Evolutionary conservation across 1,140 invertebrate species (phyloP).

Genomic region (Plutomurus gul): DNA sequence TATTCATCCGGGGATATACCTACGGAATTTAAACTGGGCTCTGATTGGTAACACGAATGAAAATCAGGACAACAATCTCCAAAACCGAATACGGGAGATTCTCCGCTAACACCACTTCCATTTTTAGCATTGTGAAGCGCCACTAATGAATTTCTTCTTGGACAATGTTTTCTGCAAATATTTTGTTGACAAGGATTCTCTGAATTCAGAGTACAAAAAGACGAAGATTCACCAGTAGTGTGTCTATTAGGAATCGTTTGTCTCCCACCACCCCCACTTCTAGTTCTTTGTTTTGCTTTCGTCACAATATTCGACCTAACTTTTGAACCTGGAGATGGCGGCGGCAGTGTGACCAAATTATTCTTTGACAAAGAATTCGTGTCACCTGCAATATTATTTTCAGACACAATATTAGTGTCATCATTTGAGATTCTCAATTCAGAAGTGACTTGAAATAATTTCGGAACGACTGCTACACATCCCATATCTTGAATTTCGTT

Average conservation of each 20-base stretch:
- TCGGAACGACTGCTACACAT: conserved; percentile 45
- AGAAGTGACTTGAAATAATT: conserved; percentile 49
- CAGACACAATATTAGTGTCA: not conserved
- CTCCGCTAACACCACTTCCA: not conserved
- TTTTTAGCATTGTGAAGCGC: not conserved
- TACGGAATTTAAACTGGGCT: conserved; percentile 39
- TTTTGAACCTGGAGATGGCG: conserved; percentile 9
- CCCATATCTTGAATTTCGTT: conserved; percentile 38
- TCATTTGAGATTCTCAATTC: conserved; percentile 32
- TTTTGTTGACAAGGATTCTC: not conserved
- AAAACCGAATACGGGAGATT: not conserved
- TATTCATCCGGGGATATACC: not conserved
- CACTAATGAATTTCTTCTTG: not conserved
- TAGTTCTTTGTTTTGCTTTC: not conserved
- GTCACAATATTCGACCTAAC: not conserved
- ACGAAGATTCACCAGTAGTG: not conserved
- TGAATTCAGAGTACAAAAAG: not conserved
- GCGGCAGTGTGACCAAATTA: too few relatives aligned
- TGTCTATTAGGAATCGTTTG: not conserved
- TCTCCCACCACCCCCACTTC: not conserved
- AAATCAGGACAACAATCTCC: not conserved
- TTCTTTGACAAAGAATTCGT: too few relatives aligned
- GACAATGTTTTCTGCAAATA: not conserved
- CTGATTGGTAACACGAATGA: conserved; percentile 33
- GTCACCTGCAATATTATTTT: not conserved